Evolutionary conservation across 92 coral and sea anemone species (phyloP).

Genomic region (Meandrina meandrites): DNA sequence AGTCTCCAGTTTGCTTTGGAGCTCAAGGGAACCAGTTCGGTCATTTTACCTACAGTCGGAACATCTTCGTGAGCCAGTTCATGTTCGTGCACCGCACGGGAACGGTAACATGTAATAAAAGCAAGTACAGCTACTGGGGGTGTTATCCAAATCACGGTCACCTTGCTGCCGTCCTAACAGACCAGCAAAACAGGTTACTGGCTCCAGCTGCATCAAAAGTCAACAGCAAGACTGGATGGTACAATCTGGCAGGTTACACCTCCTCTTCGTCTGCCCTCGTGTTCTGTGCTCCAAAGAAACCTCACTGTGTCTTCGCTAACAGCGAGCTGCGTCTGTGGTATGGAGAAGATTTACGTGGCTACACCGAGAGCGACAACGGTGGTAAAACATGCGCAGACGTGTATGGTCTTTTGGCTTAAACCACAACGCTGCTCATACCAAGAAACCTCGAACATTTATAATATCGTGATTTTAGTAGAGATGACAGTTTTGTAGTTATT

Average conservation of each 20-base stretch:
- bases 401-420: slow-evolving; percentile 15
- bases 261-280: background rate
- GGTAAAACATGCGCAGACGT: slow-evolving; percentile 34
- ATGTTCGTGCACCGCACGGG: slow-evolving; percentile 35
- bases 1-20: slow-evolving; percentile 27
- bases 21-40: slow-evolving; percentile 19
- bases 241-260: background rate
- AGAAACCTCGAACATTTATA: background rate
- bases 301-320: slow-evolving; percentile 6
- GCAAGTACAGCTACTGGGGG: slow-evolving; percentile 16
- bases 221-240: background rate
- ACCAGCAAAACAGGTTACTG: background rate
- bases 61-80: slow-evolving; percentile 35
- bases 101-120: slow-evolving; percentile 4
- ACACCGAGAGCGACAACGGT: background rate
- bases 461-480: background rate
- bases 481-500: background rate
- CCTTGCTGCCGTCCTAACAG: background rate
- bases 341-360: slow-evolving; percentile 7
- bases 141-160: background rate
- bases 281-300: slow-evolving; percentile 8
- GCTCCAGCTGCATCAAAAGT: background rate
- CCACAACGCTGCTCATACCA: background rate
- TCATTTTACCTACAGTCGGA: background rate
- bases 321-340: slow-evolving; percentile 35